Evolutionary conservation across 2,113 vertebrate species (phyloP), one percentile per base, ranked within the genome.

Genomic region (Otis tarda): DNA sequence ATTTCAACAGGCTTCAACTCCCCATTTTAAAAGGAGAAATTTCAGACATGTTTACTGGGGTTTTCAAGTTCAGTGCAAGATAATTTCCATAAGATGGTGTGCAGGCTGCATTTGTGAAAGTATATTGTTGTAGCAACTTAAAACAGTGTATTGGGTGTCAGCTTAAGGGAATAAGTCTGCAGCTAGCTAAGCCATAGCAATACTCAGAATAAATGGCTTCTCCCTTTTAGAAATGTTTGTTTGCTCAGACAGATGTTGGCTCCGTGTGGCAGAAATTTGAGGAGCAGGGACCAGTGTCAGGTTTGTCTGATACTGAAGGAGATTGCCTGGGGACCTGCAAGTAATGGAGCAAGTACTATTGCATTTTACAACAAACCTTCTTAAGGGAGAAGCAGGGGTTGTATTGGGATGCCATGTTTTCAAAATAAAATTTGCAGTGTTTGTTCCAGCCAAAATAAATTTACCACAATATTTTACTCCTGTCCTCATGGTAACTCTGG

Each of bases 1-100:
- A 70, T 91, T 92, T 85, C 74, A 93, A 59, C 55, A 81, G 70
- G 55, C 59, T 83, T 82, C 67, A 67, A 7, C 53, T 84, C 39
- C 57, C 33, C 24, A 14, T 39, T 45, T 67, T 80, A 63, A 57
- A 53, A 70, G n/a, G 35, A 84, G 56, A 41, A 21, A 49, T 73
- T 90, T 85, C 47, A 75, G 39, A 47, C 15, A 4, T 53, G 63
- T 56, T 87, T 93, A 47, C 69, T 25, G 83, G 71, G 47, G 31
- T 35, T 94, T 83, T 83, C 0, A 0, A 63, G 59, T 31, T 77
- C 67, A 9, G 3, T 18, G 21, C 41, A 80, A 75, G 55, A 33
- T 4, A 19, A 55, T 88, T 95, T 83, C 33, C 0, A 0, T 73
- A 25, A 39, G 63, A 59, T 0, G 0, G 10, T 28, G 37, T 30